phyloP scores from a whole-genome alignment of 2,113 vertebrate species.

The Opisthocomus hoazin region DNA sequence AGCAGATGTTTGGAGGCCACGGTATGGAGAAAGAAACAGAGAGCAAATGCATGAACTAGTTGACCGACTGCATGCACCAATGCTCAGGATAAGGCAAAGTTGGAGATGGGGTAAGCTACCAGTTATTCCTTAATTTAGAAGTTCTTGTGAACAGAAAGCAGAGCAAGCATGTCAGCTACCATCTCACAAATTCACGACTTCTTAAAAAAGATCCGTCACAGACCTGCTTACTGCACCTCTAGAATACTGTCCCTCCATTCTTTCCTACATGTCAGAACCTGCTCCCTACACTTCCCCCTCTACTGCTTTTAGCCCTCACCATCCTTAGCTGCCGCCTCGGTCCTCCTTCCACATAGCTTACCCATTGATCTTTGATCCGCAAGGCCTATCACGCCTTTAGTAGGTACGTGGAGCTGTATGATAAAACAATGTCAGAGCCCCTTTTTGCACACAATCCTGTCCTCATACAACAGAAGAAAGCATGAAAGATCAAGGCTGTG shows the following conservation, averaged over 20 bases:
- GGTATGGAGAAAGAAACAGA: not conserved
- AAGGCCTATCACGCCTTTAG: not conserved
- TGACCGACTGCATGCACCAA: not conserved
- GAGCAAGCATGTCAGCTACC: not conserved
- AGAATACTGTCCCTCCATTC: not conserved
- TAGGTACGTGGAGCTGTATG: not conserved
- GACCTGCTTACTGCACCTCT: not conserved
- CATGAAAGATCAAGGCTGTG: not conserved
- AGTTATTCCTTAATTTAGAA: not conserved
- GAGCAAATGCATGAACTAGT: not conserved
- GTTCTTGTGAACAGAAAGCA: not conserved
- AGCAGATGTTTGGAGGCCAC: not conserved
- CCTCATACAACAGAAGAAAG: not conserved
- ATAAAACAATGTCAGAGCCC: not conserved
- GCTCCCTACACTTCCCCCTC: not conserved
- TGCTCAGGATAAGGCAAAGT: not conserved
- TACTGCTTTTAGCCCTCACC: not conserved
- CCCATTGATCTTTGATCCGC: not conserved
- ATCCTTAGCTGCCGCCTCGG: not conserved
- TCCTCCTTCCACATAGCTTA: not conserved
- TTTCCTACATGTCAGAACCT: not conserved
- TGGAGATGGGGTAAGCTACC: not conserved
- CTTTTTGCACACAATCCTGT: not conserved
- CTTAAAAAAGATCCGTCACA: not conserved
- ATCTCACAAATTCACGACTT: not conserved